These are phyloP conservation scores for Porites lutea DNA, from an alignment of 64 coral and sea anemone genomes.

Conservation along the genomic window DNA sequence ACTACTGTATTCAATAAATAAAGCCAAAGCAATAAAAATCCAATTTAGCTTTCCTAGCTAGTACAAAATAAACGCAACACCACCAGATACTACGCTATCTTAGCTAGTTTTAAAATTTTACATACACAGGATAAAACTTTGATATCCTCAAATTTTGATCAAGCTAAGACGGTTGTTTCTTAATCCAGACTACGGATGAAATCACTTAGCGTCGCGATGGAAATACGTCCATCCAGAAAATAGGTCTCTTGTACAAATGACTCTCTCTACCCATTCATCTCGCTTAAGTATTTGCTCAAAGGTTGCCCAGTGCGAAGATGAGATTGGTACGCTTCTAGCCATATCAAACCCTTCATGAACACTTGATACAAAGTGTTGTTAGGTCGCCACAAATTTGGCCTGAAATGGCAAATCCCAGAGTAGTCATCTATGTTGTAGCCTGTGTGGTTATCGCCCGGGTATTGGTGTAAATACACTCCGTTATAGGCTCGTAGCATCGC, in stretches of 20 bases:
- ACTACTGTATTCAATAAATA: no score
- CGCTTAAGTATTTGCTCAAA: constrained; percentile 58
- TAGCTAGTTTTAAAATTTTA: no score
- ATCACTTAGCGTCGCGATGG: not conserved
- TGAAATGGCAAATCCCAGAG: constrained; percentile 74
- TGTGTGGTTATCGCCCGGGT: constrained; percentile 25
- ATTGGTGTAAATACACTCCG: not conserved
- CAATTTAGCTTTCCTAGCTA: no score
- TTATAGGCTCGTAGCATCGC: constrained; percentile 1
- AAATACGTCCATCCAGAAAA: not conserved
- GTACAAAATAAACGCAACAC: no score
- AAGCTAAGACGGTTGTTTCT: no score
- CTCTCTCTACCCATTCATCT: constrained; percentile 18
- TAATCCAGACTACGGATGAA: not conserved
- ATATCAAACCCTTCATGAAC: constrained; percentile 79
- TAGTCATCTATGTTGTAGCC: constrained; percentile 33
- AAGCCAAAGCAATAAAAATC: no score
- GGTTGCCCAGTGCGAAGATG: constrained; percentile 67
- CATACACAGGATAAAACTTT: no score
- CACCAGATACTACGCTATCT: no score
- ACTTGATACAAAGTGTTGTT: constrained; percentile 75
- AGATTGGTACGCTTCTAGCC: constrained; percentile 81
- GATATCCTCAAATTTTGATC: no score
- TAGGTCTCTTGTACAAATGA: not conserved
- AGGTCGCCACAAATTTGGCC: constrained; percentile 12